Evolutionary conservation across 2,888 invertebrate genomes (phyloP).

Genomic region (Chouioia cunea): DNA sequence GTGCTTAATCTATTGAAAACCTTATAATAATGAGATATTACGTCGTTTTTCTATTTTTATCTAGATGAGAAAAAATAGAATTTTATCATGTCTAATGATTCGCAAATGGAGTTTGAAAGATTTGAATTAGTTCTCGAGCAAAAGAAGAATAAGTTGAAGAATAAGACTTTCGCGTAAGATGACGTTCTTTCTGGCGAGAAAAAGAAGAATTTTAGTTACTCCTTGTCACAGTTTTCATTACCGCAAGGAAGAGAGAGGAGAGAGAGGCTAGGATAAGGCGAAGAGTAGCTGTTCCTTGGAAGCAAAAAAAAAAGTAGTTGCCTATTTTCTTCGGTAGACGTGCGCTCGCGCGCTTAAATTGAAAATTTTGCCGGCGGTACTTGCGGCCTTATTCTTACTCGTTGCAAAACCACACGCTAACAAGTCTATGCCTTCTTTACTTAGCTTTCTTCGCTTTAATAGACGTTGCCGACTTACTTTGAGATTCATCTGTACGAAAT

Average conservation of each 20-base stretch:
- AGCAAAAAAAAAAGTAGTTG: conserved; percentile 14
- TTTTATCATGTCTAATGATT: no score
- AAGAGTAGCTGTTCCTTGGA: conserved; percentile 35
- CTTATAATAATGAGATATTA: conserved; percentile 25
- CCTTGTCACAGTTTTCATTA: conserved; percentile 50
- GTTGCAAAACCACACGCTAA: conserved; percentile 8
- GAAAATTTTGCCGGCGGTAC: conserved; percentile 62
- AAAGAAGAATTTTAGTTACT: conserved; percentile 38
- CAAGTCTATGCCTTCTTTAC: conserved; percentile 9
- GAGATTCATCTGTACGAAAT: not conserved
- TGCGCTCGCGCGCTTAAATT: conserved; percentile 54
- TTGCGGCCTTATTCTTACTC: conserved; percentile 47
- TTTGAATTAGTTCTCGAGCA: no score
- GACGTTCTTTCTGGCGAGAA: conserved; percentile 25
- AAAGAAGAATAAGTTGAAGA: conserved; percentile 23
- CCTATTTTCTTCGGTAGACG: conserved; percentile 30
- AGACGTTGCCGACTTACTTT: conserved; percentile 15
- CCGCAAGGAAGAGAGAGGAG: conserved; percentile 12
- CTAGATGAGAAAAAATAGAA: not conserved
- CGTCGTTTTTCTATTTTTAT: not conserved
- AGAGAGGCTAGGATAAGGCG: conserved; percentile 1
- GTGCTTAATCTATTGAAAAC: conserved; percentile 35
- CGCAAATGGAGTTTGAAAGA: no score
- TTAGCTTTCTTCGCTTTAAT: conserved; percentile 19
- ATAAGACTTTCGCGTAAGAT: not conserved